Evolutionary conservation across 2,888 invertebrate species (phyloP), one percentile per base, ranked within the genome.

Genomic region (Agrilus cyanescens): DNA sequence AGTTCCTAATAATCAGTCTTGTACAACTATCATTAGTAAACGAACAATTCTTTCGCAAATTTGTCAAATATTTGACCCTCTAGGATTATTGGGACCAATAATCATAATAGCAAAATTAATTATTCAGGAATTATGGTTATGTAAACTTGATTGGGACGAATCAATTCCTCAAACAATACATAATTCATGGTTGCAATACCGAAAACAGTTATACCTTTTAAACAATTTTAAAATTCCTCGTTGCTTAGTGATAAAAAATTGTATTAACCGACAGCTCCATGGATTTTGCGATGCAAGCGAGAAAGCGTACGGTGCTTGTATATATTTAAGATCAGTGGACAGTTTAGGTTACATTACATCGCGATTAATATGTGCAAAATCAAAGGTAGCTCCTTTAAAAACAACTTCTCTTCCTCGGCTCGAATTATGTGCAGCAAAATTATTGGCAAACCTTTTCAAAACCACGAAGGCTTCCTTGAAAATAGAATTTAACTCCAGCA

Each of bases 111-210:
- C 41, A 3, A 51, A 51, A 36, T 12, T 46, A 10, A 30, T 51
- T 14, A 38, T 51, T 4, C 48, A 49, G 30, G 6, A 43, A 13
- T 38, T 47, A 33, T 51, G 50, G 47, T 10, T 25, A 20, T 6
- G 25, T 13, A 37, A 46, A 12, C 8, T 44, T 5, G 29, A 13
- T 6, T 51, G 49, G 50, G 51, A 51, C 32, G 42, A 50, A 12
- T 13, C 34, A 12, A 16, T 44, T 25, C 38, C 42, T 8, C 25
- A 30, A 38, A 6, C 29, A 15, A 33, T 33, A 33, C 33, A 14
- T 14, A 33, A 33, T 5, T 33, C 13, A 4, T 33, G 33, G 33
- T 15, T 15, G 5, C 15, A 32, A 12, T 40, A 33, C 34, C 29
- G 18, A 12, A 2, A 40, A 15, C 13, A 33, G 16, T 31, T 40